Evolutionary conservation across 1,140 invertebrate species (phyloP).

Genomic region (Tetramorium alpestre): DNA sequence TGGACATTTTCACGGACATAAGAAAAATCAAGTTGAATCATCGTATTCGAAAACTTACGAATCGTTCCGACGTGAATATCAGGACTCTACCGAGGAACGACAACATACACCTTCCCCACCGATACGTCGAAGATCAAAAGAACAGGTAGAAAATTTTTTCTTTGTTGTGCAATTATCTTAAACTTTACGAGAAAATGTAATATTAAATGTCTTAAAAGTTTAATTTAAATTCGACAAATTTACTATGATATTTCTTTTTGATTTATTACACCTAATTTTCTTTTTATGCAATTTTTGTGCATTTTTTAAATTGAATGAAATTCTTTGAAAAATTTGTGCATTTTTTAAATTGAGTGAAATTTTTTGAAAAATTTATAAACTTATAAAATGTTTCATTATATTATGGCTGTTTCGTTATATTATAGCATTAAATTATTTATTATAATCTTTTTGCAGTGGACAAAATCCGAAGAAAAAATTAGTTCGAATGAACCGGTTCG

Average conservation of each 20-base stretch:
- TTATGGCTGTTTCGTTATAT: not conserved
- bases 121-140: slow-evolving; percentile 73
- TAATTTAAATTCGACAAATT: no score
- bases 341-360: not conserved
- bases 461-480: slow-evolving; percentile 71
- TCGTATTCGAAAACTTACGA: slow-evolving; percentile 77
- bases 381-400: not conserved
- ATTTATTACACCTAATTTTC: no score
- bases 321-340: no score
- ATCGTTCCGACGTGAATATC: slow-evolving; percentile 68
- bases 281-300: no score
- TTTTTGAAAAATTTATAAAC: not conserved
- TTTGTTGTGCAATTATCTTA: not conserved
- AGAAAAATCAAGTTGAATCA: slow-evolving; percentile 75
- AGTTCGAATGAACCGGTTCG: slow-evolving; percentile 64
- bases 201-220: not conserved
- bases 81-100: slow-evolving; percentile 80
- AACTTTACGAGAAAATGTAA: not conserved
- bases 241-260: no score
- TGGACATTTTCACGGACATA: slow-evolving; percentile 68
- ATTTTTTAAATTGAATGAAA: no score
- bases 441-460: slow-evolving; percentile 56
- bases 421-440: not conserved
- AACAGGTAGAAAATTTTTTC: slow-evolving; percentile 51
- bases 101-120: slow-evolving; percentile 83